Evolutionary conservation across 2,797 vertebrate genomes (phyloP), one percentile per base, ranked within the genome.

Genomic region (Chelidonichthys spinosus): DNA sequence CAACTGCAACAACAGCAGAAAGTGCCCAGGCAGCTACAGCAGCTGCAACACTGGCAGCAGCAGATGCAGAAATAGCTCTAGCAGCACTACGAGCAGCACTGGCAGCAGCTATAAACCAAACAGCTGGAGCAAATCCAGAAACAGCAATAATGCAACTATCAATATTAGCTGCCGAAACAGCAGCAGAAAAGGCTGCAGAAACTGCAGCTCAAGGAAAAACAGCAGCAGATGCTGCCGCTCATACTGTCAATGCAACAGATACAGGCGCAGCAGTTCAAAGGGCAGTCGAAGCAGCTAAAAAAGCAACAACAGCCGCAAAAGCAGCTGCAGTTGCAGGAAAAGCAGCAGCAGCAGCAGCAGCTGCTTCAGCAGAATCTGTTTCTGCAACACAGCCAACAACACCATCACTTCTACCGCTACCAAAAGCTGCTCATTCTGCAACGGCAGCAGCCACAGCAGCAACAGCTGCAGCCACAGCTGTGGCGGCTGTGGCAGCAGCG

Each of bases 401-500:
- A 6, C 32, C 25, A 10, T 42, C 55, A 40, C 25, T 25, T 25
- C 25, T 25, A 25, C 25, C 25, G 25, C 13, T 66, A 7, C 5
- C 71, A 15, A 55, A 47, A 11, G 15, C 55, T 25, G 44, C 66
- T 0, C 25, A 61, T 5, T 15, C 60, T 10, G 54, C 36, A 32
- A 37, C 66, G 18, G 62, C 63, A 5, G 43, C 63, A 43, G 54
- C 72, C 55, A 63, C 63, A 6, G 56, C 63, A 36, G 47, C 64
- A 50, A 52, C 72, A 6, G 33, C 78, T 11, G 50, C 63, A 18
- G 63, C 69, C 3, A 10, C 71, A 36, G 54, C 60, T 11, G 18
- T 33, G 5, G 13, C 65, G 35, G 43, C 75, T 8, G 37, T 52
- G 44, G 74, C 74, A 36, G 65, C 70, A 53, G 59, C 65, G 5